A percentile compares a stretch with the other conserved stretches of the same genome.
phyloP scores from a whole-genome alignment of 2,888 invertebrate genomes.

The Blera fallax region DNA sequence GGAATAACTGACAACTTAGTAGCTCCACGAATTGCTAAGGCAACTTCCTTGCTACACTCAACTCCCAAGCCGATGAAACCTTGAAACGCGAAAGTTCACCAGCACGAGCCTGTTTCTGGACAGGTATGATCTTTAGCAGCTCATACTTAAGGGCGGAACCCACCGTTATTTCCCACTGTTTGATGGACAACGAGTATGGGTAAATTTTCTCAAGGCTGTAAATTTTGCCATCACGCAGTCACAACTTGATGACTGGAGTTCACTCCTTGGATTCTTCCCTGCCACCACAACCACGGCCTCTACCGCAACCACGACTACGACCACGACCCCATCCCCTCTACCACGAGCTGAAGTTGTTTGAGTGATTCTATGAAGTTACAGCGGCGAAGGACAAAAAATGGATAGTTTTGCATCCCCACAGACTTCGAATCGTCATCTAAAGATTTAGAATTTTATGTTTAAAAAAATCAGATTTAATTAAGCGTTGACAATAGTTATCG shows the following conservation, averaged over 20 bases:
- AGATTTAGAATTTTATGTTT: no score
- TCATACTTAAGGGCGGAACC: slow-evolving; percentile 97
- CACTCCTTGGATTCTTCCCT: slow-evolving; percentile 99
- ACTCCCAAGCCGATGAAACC: slow-evolving; percentile 98
- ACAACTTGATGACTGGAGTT: slow-evolving; percentile 99
- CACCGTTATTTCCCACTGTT: slow-evolving; percentile 99
- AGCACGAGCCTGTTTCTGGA: slow-evolving; percentile 99
- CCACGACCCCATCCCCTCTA: slow-evolving; percentile 89
- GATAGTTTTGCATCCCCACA: no score
- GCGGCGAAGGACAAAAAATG: slow-evolving; percentile 80
- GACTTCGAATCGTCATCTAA: no score
- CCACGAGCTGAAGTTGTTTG: slow-evolving; percentile 99
- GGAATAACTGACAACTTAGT: slow-evolving; percentile 99
- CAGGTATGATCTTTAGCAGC: slow-evolving; percentile 99
- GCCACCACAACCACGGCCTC: slow-evolving; percentile 81
- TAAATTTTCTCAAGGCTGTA: slow-evolving; percentile 98
- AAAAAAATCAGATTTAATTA: no score
- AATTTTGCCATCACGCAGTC: slow-evolving; percentile 98
- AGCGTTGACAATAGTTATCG: no score
- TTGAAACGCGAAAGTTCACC: slow-evolving; percentile 99
- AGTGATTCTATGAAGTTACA: slow-evolving; percentile 89
- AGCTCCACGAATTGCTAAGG: slow-evolving; percentile 99
- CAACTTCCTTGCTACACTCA: slow-evolving; percentile 99
- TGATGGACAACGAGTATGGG: slow-evolving; percentile 98
- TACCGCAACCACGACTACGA: slow-evolving; percentile 89